phyloP scores from a whole-genome alignment of 64 coral and sea anemone species.

The Montipora foliosa region DNA sequence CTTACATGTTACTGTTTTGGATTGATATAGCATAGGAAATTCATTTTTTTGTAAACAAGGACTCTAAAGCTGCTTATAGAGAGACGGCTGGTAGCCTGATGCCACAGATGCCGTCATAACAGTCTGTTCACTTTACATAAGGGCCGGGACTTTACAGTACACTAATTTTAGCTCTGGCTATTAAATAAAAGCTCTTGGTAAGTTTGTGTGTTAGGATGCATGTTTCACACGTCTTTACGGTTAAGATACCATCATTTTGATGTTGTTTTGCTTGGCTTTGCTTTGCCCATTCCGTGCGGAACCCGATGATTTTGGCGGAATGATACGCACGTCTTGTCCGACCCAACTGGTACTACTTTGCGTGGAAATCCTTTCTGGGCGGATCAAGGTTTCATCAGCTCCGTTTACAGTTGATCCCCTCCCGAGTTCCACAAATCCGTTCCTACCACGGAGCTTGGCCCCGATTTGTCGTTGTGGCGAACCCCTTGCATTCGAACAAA shows the following conservation, averaged over 20 bases:
- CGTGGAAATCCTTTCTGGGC: background rate
- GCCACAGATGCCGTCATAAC: too few species aligned
- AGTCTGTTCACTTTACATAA: too few species aligned
- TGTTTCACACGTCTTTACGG: background rate
- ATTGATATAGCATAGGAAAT: too few species aligned
- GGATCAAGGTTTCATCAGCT: background rate
- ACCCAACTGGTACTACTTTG: background rate
- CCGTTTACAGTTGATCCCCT: background rate
- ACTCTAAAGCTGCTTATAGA: too few species aligned
- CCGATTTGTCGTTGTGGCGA: background rate
- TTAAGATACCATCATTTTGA: background rate
- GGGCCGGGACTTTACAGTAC: too few species aligned
- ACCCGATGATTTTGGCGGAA: background rate
- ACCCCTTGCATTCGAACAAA: background rate
- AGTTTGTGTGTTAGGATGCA: background rate
- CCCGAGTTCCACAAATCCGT: constrained; percentile 5
- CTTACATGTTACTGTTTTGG: too few species aligned
- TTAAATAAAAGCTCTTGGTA: too few species aligned
- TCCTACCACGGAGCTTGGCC: background rate
- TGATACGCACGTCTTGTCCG: constrained; percentile 16
- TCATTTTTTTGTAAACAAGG: too few species aligned
- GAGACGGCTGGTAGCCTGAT: too few species aligned
- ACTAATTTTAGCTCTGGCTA: too few species aligned
- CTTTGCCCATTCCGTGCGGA: background rate
- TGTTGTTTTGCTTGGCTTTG: background rate